These are phyloP conservation scores for Isichthys henryi DNA, from an alignment of 2,113 vertebrate genomes.

Conservation along the genomic window DNA sequence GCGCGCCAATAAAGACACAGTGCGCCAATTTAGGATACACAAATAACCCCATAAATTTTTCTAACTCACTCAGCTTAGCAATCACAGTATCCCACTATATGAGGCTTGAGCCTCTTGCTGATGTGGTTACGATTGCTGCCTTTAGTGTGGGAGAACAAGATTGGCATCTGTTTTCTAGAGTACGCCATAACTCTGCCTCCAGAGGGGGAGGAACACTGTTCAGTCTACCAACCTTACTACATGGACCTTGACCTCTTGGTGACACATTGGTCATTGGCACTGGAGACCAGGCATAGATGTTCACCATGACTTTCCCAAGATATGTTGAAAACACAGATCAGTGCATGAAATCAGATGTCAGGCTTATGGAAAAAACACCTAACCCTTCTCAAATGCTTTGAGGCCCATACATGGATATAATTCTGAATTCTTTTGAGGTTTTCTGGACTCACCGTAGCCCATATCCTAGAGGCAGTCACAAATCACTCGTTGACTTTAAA, in stretches of 20 bases:
- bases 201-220: neutral
- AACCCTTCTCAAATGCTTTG: constrained; percentile 38
- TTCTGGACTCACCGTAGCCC: constrained; percentile 12
- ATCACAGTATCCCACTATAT: neutral
- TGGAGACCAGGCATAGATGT: neutral
- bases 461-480: constrained; percentile 25
- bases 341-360: neutral
- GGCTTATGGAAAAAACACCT: constrained; percentile 32
- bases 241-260: neutral
- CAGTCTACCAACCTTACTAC: no score
- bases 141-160: neutral
- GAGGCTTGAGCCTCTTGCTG: neutral
- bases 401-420: constrained; percentile 21
- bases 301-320: neutral
- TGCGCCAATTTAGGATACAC: neutral
- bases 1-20: neutral
- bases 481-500: constrained; percentile 28
- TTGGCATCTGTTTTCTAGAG: neutral
- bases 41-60: neutral
- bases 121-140: neutral
- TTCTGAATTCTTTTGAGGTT: constrained; percentile 33
- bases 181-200: neutral
- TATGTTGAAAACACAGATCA: neutral
- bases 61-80: neutral
- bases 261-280: neutral